Base-by-base conservation (phyloP, 2,113 vertebrate genomes). In the Archilochus colubris region DNA sequence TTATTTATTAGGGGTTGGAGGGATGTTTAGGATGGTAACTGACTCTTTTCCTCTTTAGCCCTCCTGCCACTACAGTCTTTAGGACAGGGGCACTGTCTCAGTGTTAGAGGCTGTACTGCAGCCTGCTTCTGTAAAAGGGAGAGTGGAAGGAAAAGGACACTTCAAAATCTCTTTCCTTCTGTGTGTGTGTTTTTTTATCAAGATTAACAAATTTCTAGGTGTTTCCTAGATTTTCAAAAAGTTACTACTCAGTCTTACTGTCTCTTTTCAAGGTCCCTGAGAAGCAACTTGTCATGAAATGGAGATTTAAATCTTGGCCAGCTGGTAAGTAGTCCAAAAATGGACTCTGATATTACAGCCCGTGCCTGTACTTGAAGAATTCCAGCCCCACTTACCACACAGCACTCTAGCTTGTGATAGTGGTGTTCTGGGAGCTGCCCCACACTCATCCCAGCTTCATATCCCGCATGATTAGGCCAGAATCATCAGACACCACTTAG, bases 271-370 rank as follows among this genome's bases (percentile, higher is more conserved):
- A 99, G 99, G 98, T 99, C 57, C 98, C 98, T 7, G 98, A 99
- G 89, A 98, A 98, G 92, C 98, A 98, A 62, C 99, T 99, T 51
- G 95, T 97, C 36, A 99, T 99, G 99, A 99, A 98, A 79, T 99
- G 99, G 99, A 98, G 98, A 97, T 99, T 98, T 97, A 99, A 98
- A 93, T 98, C 98, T 28, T 99, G 99, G 99, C 99, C 99, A 77
- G 97, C 98, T 55, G 98, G 99, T 99, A 98, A 85, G 98, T 96
- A 86, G 57, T 88, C 75, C 30, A 88, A 27, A 89, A 92, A 20
- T 20, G 12, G 55, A 48, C 22, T 67, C 1, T 46, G 31, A 12
- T 63, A 21, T 75, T 87, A 43, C 53, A 70, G 38, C 50, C 33
- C 5, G 86, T 77, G 75, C 30, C 33, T 61, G 18, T 69, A 31